Evolutionary conservation across 1,140 invertebrate genomes (phyloP), one percentile per base, ranked within the genome.

Genomic region (Drosophila busckii): DNA sequence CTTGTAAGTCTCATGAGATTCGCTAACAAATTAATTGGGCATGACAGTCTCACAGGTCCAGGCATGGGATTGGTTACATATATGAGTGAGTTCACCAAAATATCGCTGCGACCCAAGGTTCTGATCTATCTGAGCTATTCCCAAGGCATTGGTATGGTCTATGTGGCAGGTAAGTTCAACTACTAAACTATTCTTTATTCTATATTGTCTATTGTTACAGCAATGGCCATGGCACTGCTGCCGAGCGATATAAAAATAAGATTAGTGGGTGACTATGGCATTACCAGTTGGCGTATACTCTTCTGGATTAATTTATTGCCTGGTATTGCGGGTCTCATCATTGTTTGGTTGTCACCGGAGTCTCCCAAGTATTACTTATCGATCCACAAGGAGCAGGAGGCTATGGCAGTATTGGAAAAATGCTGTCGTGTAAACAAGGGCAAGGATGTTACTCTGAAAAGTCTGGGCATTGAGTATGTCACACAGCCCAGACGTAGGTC

Each of bases 341-440:
- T 7, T 0, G 2, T 82, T 0, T 1, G 13, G 0, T 9, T 7
- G 0, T 12, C 73, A 28, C 73, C 71, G 2, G 71, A 78, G 45
- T 64, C 53, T 25, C 52, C 71, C 16, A 78, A 82, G 35, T 78
- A 25, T 12, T 59, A 48, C 5, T 23, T 82, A 9, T 68, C 73
- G 0, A n/a, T 56, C 2, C 16, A 34, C 20, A 9, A 44, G 5
- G 4, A 32, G 0, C 4, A 28, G 0, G 34, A 55, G 25, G 73
- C 73, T 4, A 12, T 48, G 13, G 13, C 23, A 0, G 58, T 48
- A 0, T 10, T 78, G 4, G 44, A 80, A 13, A 45, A 13, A 10
- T 28, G 41, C 10, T 78, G 68, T 13, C 53, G 48, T 0, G 25
- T 26, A 5, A 78, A 73, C 41, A 66, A 59, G 44, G 71, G 71